Conservation (phyloP, 2,888 invertebrate species). For the Glyphotaelius pellucidus region DNA sequence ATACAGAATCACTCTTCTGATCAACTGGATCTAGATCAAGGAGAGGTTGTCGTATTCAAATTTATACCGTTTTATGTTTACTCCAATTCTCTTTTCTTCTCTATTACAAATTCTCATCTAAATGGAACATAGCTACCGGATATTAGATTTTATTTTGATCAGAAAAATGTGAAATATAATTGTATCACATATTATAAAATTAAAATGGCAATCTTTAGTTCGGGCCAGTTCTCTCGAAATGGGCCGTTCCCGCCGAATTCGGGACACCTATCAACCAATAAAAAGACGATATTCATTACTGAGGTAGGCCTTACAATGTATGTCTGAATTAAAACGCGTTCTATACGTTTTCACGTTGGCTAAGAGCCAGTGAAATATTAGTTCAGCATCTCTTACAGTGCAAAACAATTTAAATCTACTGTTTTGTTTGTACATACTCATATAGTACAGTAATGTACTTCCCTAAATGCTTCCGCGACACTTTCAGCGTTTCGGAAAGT, state of each 20-base stretch:
- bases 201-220: not conserved
- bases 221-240: not conserved
- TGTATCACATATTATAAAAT: too few relatives aligned
- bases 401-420: not conserved
- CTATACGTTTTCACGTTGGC: not conserved
- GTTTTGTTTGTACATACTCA: not conserved
- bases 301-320: not conserved
- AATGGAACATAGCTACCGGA: too few relatives aligned
- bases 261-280: not conserved
- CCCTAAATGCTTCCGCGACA: not conserved
- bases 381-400: not conserved
- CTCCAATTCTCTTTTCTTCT: too few relatives aligned
- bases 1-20: too few relatives aligned
- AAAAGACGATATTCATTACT: not conserved
- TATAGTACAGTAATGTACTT: not conserved
- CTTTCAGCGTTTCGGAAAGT: not conserved
- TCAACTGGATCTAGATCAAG: too few relatives aligned
- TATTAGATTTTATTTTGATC: too few relatives aligned
- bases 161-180: too few relatives aligned
- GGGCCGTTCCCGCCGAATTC: not conserved
- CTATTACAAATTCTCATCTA: too few relatives aligned
- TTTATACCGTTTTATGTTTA: too few relatives aligned
- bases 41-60: too few relatives aligned
- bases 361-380: not conserved
- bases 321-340: not conserved